Percentiles rank a stretch among this genome's conserved stretches.
Evolutionary conservation across 2,113 vertebrate species (phyloP).

Genomic region (Heterotilapia buettikoferi): DNA sequence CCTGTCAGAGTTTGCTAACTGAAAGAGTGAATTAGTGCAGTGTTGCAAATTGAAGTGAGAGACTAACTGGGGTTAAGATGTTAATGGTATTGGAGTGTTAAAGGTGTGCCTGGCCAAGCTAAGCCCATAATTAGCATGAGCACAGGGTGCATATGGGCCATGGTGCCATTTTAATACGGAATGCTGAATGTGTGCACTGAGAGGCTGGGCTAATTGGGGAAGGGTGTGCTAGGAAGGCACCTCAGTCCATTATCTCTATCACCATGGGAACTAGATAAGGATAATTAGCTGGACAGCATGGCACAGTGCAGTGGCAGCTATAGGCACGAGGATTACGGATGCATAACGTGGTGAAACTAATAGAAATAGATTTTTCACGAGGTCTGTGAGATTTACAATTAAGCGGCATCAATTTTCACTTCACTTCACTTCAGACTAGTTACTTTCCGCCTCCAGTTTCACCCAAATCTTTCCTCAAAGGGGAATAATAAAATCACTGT

Average conservation of each 20-base stretch:
- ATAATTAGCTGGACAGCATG: slow-evolving; percentile 61
- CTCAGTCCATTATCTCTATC: slow-evolving; percentile 55
- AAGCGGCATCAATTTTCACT: neutral
- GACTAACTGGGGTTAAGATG: neutral
- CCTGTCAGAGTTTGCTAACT: neutral
- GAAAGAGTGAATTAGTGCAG: neutral
- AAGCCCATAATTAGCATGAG: slow-evolving; percentile 37
- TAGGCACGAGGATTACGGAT: slow-evolving; percentile 21
- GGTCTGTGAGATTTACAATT: slow-evolving; percentile 6
- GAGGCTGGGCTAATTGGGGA: slow-evolving; percentile 52
- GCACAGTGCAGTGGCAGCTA: slow-evolving; percentile 12
- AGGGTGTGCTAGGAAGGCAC: slow-evolving; percentile 33
- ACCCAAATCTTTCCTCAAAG: neutral
- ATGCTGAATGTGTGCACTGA: slow-evolving; percentile 12
- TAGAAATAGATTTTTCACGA: slow-evolving; percentile 30
- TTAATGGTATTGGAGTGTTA: slow-evolving; percentile 1
- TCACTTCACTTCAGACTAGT: neutral
- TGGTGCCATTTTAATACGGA: slow-evolving; percentile 27
- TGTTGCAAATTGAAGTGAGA: neutral
- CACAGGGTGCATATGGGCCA: neutral
- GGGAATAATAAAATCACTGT: slow-evolving; percentile 6
- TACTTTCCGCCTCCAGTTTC: neutral
- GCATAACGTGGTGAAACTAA: slow-evolving; percentile 34
- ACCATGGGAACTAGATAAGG: slow-evolving; percentile 53
- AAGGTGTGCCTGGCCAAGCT: slow-evolving; percentile 2